Percentiles rank a stretch among this genome's conserved stretches.
Conservation (phyloP, 2,888 invertebrate genomes). For the Timema cristinae region DNA sequence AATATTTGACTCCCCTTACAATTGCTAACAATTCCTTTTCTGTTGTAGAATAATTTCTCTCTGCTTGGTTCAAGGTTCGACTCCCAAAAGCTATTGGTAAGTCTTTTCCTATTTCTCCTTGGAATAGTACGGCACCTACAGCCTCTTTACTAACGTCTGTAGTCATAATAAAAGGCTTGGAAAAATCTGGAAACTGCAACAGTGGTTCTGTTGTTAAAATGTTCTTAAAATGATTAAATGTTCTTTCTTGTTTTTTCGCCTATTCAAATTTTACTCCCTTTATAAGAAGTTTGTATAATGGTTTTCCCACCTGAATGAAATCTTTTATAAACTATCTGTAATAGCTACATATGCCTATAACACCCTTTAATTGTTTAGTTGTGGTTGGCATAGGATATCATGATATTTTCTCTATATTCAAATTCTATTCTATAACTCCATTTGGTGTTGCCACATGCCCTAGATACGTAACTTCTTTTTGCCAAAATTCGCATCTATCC, state of each 20-base stretch:
- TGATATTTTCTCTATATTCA: slow-evolving; percentile 4
- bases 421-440: slow-evolving; percentile 18
- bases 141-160: slow-evolving; percentile 41
- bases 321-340: slow-evolving; percentile 25
- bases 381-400: background rate
- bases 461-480: slow-evolving; percentile 1
- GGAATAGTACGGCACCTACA: slow-evolving; percentile 38
- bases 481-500: slow-evolving; percentile 28
- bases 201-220: slow-evolving; percentile 19
- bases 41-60: slow-evolving; percentile 41
- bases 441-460: background rate
- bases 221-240: slow-evolving; percentile 20
- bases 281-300: too few relatives aligned
- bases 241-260: slow-evolving; percentile 15
- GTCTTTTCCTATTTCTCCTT: slow-evolving; percentile 36
- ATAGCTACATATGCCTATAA: background rate
- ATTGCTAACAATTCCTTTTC: slow-evolving; percentile 43
- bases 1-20: too few relatives aligned
- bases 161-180: slow-evolving; percentile 36
- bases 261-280: slow-evolving; percentile 15
- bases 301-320: slow-evolving; percentile 23
- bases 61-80: slow-evolving; percentile 38
- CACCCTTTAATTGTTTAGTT: background rate
- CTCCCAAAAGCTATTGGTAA: slow-evolving; percentile 41
- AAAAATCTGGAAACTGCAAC: slow-evolving; percentile 31